Evolutionary conservation across 2,113 vertebrate species (phyloP).

Genomic region (Proteles cristata): DNA sequence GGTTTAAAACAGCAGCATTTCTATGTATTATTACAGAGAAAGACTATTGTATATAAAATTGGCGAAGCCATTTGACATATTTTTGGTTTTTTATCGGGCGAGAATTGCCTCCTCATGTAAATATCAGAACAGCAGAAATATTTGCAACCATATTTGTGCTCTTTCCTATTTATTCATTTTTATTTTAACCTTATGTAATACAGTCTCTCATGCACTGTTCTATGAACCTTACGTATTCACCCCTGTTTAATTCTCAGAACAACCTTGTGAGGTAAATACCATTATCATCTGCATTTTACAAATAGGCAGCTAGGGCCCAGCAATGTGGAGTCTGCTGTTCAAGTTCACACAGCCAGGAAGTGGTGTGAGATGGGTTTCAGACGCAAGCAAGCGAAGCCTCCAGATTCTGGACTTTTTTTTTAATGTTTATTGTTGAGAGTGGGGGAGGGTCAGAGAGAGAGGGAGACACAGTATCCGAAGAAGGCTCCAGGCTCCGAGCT

Average conservation of each 20-base stretch:
- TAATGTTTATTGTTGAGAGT: too few relatives aligned
- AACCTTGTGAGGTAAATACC: neutral
- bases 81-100: neutral
- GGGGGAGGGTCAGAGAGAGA: too few relatives aligned
- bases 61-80: neutral
- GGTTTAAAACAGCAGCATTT: neutral
- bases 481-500: too few relatives aligned
- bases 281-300: neutral
- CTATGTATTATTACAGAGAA: neutral
- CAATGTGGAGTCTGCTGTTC: neutral
- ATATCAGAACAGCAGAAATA: neutral
- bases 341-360: neutral
- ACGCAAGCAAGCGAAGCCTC: neutral
- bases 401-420: neutral
- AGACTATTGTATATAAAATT: neutral
- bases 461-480: too few relatives aligned
- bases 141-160: neutral
- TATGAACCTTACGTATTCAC: neutral
- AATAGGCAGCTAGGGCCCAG: neutral
- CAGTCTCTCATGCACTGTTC: neutral
- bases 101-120: neutral
- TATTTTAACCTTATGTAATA: neutral
- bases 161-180: conserved; percentile 5
- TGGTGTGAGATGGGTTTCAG: neutral
- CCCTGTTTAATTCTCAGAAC: neutral